phyloP scores from a whole-genome alignment of 2,888 invertebrate species.

The Nephrocerus scutellatus region DNA sequence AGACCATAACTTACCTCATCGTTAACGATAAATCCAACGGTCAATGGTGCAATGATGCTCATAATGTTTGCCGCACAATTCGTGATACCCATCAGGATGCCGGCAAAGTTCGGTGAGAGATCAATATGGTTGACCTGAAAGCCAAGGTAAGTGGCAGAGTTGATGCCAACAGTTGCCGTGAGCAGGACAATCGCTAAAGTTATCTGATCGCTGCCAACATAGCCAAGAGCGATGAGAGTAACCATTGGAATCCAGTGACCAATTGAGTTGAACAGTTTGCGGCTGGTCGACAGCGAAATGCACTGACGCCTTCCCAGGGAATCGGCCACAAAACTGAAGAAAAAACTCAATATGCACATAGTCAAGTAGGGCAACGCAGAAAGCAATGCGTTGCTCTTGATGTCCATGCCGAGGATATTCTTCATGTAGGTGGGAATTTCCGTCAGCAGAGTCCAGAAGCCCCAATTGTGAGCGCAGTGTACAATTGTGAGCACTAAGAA shows the following conservation, averaged over 20 bases:
- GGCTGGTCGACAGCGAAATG: constrained; percentile 36
- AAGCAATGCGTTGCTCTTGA: constrained; percentile 62
- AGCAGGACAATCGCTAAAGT: constrained; percentile 58
- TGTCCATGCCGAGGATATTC: constrained; percentile 62
- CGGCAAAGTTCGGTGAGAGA: constrained; percentile 75
- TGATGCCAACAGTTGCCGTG: constrained; percentile 66
- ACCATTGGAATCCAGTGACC: constrained; percentile 64
- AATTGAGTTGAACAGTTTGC: constrained; percentile 54
- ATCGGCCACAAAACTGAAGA: constrained; percentile 62
- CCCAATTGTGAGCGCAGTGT: constrained; percentile 68
- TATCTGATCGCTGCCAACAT: constrained; percentile 43
- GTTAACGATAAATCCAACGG: constrained; percentile 62
- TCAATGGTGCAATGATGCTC: constrained; percentile 70
- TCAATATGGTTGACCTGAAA: constrained; percentile 80
- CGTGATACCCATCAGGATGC: constrained; percentile 74
- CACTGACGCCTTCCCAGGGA: constrained; percentile 35
- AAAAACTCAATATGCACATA: constrained; percentile 65
- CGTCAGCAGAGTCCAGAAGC: constrained; percentile 76
- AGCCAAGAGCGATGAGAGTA: constrained; percentile 58
- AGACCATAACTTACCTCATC: constrained; percentile 55
- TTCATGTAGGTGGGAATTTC: constrained; percentile 76
- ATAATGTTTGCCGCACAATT: constrained; percentile 72
- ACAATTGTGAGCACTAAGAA: constrained; percentile 67
- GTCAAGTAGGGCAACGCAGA: constrained; percentile 67
- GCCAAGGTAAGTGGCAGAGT: constrained; percentile 68